Percentiles rank a stretch among this genome's conserved stretches.
phyloP scores from a whole-genome alignment of 1,140 invertebrate species.

The Maniola jurtina region DNA sequence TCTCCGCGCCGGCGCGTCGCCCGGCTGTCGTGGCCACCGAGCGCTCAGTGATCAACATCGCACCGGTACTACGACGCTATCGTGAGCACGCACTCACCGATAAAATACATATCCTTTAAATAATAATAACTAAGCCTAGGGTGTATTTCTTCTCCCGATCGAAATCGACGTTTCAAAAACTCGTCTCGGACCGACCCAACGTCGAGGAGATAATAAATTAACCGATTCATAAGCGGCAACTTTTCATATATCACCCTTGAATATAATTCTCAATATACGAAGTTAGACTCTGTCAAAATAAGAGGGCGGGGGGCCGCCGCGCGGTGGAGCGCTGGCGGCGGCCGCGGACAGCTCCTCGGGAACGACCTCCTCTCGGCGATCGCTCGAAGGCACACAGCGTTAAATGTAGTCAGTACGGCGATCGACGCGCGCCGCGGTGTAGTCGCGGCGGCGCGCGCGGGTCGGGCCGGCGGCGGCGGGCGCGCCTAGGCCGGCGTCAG shows the following conservation, averaged over 20 bases:
- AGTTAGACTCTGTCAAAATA: conserved; percentile 73
- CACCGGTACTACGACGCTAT: conserved; percentile 69
- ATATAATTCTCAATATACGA: conserved; percentile 78
- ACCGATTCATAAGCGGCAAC: conserved; percentile 75
- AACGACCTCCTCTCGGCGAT: conserved; percentile 73
- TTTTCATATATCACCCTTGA: conserved; percentile 78
- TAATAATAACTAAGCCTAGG: conserved; percentile 74
- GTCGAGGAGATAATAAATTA: conserved; percentile 76
- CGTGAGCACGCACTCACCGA: conserved; percentile 59
- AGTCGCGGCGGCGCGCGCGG: conserved; percentile 44
- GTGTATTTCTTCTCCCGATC: conserved; percentile 77
- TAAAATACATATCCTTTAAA: conserved; percentile 66
- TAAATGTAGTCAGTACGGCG: conserved; percentile 74
- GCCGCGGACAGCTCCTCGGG: conserved; percentile 62
- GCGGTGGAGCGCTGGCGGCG: conserved; percentile 59
- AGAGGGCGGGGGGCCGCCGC: conserved; percentile 55
- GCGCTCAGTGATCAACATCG: conserved; percentile 73
- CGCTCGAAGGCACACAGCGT: conserved; percentile 78
- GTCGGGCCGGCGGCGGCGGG: conserved; percentile 22
- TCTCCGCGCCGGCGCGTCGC: conserved; percentile 22
- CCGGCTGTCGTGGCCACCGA: conserved; percentile 30
- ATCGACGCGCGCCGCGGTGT: conserved; percentile 55
- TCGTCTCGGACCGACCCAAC: conserved; percentile 76
- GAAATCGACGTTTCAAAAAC: conserved; percentile 76
- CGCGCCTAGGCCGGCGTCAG: conserved; percentile 89